Evolutionary conservation across 2,888 invertebrate genomes (phyloP).

Genomic region (Ischnura elegans): DNA sequence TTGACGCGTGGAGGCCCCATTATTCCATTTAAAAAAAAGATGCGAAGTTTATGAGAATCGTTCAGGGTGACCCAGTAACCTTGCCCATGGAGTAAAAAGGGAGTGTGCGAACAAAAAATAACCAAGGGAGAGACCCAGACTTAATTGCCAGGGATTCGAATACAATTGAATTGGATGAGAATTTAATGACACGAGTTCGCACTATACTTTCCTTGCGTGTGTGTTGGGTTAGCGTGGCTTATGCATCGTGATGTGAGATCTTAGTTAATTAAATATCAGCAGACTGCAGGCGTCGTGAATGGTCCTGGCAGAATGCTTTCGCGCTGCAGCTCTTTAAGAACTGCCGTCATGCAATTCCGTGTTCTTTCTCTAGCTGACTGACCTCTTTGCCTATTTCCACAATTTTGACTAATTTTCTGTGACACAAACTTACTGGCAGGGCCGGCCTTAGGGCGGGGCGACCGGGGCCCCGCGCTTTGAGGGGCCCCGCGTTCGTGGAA

Average conservation of each 20-base stretch:
- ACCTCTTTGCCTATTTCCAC: background rate
- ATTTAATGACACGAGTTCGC: constrained; percentile 4
- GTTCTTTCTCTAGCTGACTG: background rate
- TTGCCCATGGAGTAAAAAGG: background rate
- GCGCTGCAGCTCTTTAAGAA: background rate
- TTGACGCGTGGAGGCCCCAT: background rate
- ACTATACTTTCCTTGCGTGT: background rate
- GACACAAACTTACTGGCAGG: background rate
- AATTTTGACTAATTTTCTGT: background rate
- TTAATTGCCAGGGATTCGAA: background rate
- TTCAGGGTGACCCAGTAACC: constrained; percentile 13
- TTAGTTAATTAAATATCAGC: background rate
- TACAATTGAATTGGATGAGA: constrained; percentile 35
- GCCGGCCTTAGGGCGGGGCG: no score
- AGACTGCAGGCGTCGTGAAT: background rate
- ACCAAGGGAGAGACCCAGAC: background rate
- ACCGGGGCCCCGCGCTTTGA: no score
- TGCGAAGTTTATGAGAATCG: constrained; percentile 2
- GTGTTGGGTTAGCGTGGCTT: background rate
- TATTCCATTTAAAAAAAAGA: background rate
- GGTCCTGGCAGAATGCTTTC: background rate
- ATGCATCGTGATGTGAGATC: background rate
- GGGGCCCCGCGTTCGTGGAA: no score
- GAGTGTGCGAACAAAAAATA: constrained; percentile 32
- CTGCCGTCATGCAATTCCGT: background rate